phyloP scores from a whole-genome alignment of 2,113 vertebrate species.

The Rhynchomys soricoides region DNA sequence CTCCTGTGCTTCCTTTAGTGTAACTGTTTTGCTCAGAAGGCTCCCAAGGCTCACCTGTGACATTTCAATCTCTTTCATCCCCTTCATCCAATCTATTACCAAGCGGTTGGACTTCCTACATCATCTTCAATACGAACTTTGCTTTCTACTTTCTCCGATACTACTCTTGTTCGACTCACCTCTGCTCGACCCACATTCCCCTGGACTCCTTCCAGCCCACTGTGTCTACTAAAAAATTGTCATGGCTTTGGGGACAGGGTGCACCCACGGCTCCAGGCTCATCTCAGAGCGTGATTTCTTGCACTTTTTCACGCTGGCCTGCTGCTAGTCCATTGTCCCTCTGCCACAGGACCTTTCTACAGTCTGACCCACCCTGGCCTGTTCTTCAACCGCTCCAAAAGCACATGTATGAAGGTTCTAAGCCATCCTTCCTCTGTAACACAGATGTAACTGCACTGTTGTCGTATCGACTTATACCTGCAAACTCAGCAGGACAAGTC shows the following conservation, averaged over 20 bases:
- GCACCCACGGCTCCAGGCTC: background rate
- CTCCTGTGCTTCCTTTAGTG: background rate
- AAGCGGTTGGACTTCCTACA: background rate
- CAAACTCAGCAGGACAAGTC: background rate
- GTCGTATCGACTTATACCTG: background rate
- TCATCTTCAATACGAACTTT: background rate
- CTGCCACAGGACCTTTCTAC: background rate
- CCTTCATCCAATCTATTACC: background rate
- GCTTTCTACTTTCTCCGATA: conserved; percentile 32
- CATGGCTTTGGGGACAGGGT: background rate
- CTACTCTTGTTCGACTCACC: background rate
- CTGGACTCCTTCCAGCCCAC: background rate
- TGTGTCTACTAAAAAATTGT: background rate
- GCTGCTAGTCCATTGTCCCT: background rate
- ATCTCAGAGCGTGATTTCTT: background rate
- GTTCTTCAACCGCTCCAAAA: background rate
- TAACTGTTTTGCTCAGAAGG: conserved; percentile 15
- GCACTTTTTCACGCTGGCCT: background rate
- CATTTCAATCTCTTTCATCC: background rate
- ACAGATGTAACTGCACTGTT: background rate
- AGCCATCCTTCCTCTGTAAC: background rate
- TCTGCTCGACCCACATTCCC: background rate
- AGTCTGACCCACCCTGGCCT: background rate
- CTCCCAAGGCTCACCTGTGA: background rate
- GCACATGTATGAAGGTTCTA: background rate